These are phyloP conservation scores for Charadrius vociferus DNA, from an alignment of 2,113 vertebrate species.

Conservation along the genomic window DNA sequence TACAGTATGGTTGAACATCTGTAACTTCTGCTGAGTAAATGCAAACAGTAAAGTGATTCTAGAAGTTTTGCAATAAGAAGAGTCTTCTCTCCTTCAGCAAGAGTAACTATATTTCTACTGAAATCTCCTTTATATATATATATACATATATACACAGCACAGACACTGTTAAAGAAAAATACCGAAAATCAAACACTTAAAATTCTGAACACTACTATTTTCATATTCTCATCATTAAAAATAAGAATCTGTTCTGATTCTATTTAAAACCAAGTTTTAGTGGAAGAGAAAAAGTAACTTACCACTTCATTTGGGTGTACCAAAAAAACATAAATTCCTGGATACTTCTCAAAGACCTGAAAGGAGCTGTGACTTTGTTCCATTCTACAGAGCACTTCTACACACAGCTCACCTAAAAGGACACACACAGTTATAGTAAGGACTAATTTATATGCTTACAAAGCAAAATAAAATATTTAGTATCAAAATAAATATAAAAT, in stretches of 20 bases:
- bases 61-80: not conserved
- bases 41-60: not conserved
- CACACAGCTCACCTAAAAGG: slow-evolving; percentile 78
- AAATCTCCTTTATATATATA: not conserved
- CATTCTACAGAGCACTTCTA: slow-evolving; percentile 82
- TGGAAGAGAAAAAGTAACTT: not conserved
- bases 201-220: not conserved
- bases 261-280: not conserved
- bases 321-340: slow-evolving; percentile 86
- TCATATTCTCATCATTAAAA: not conserved
- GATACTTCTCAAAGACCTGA: slow-evolving; percentile 82
- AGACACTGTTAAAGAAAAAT: not conserved
- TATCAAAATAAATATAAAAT: not conserved
- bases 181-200: not conserved
- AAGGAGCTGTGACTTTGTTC: slow-evolving; percentile 78
- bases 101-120: not conserved
- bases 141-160: no score
- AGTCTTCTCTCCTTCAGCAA: not conserved
- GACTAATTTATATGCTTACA: not conserved
- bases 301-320: slow-evolving; percentile 87
- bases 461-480: not conserved
- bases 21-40: not conserved
- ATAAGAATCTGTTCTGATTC: not conserved
- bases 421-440: not conserved
- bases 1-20: not conserved